Conservation (phyloP, 2,113 vertebrate genomes). For the Tragulus kanchil region DNA sequence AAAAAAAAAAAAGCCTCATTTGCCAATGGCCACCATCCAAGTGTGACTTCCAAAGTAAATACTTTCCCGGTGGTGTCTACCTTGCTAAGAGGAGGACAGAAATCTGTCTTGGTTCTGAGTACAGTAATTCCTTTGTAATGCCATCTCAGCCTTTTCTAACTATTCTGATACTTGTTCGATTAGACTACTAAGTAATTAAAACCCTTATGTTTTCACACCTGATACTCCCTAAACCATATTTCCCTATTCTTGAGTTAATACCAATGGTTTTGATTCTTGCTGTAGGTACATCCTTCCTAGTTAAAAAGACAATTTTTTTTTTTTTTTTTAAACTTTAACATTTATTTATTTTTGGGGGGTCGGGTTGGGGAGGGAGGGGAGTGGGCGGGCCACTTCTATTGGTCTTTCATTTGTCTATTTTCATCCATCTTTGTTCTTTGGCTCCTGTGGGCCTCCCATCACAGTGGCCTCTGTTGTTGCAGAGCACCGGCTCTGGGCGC, state of each 20-base stretch:
- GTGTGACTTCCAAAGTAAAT: neutral
- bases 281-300: neutral
- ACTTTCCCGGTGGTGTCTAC: neutral
- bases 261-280: neutral
- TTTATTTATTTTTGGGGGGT: too few species aligned
- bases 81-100: neutral
- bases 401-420: too few species aligned
- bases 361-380: too few species aligned
- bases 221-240: neutral
- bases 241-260: neutral
- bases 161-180: neutral
- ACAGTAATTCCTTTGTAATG: neutral
- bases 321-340: neutral
- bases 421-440: too few species aligned
- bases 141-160: neutral
- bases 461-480: too few species aligned
- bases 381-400: too few species aligned
- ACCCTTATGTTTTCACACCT: neutral
- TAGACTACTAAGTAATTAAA: conserved; percentile 7
- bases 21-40: neutral
- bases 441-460: too few species aligned
- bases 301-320: conserved; percentile 15
- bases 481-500: too few species aligned
- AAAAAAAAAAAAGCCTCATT: neutral
- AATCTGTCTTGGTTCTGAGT: neutral